These are phyloP conservation scores for Oplegnathus fasciatus DNA, from an alignment of 2,113 vertebrate genomes.

Conservation along the genomic window DNA sequence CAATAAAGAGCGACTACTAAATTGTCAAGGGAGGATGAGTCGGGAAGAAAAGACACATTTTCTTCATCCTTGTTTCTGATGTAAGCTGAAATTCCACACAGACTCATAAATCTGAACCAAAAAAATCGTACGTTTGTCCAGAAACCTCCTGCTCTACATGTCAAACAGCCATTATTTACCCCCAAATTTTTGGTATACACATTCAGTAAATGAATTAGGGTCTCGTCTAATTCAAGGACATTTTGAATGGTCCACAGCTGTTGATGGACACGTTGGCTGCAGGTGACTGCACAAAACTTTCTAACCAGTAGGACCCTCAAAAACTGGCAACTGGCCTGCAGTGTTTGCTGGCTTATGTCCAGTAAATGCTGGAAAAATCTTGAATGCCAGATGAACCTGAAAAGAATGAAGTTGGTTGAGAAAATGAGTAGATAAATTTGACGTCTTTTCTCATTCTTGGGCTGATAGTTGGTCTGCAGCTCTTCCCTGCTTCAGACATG, in stretches of 20 bases:
- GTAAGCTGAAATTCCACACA: neutral
- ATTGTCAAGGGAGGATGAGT: neutral
- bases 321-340: neutral
- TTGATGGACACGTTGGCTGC: neutral
- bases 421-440: neutral
- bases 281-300: neutral
- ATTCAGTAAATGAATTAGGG: neutral
- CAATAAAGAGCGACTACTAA: neutral
- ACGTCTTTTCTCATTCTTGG: neutral
- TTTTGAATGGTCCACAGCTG: conserved; percentile 11
- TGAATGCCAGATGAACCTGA: neutral
- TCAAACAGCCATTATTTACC: conserved; percentile 16
- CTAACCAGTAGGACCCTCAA: neutral
- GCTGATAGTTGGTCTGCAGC: neutral
- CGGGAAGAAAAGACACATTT: neutral
- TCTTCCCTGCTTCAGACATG: neutral
- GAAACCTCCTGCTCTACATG: neutral
- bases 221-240: conserved; percentile 3
- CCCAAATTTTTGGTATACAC: neutral
- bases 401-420: neutral
- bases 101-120: conserved; percentile 37
- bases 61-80: conserved; percentile 13
- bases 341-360: neutral
- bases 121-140: neutral
- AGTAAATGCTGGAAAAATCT: neutral